Evolutionary conservation across 2,113 vertebrate species (phyloP).

Genomic region (Parus major): DNA sequence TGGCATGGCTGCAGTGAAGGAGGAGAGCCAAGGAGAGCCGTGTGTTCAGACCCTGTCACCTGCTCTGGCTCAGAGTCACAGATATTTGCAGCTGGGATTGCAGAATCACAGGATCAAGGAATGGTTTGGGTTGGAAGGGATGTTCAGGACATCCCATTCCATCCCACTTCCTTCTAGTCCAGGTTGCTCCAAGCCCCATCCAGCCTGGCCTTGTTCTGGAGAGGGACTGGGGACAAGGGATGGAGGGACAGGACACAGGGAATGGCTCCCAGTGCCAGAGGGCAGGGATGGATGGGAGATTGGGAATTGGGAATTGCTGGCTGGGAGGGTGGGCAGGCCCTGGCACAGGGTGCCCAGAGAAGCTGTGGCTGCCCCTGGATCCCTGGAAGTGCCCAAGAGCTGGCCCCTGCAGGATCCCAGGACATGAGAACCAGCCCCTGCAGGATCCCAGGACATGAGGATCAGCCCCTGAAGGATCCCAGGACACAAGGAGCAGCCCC

Average conservation of each 20-base stretch:
- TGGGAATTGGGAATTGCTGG: neutral
- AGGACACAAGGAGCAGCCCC: neutral
- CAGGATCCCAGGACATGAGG: neutral
- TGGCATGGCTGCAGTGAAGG: neutral
- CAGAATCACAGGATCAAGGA: neutral
- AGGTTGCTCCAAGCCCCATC: neutral
- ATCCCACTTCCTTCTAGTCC: neutral
- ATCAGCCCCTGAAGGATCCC: neutral
- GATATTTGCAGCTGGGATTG: accelerated
- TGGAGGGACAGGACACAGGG: neutral
- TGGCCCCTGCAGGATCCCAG: neutral
- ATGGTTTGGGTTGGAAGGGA: neutral
- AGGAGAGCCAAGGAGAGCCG: neutral
- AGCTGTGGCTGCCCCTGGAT: neutral
- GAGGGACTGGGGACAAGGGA: neutral
- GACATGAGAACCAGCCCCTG: too few species aligned
- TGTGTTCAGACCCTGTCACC: neutral
- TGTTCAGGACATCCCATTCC: neutral
- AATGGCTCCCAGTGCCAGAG: neutral
- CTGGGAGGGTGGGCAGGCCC: accelerated
- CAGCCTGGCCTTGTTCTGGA: neutral
- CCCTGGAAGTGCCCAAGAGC: neutral
- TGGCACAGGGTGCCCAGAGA: neutral
- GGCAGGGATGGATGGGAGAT: accelerated
- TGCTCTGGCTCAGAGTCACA: neutral